A percentile compares a stretch with the other conserved stretches of the same genome.
These are phyloP conservation scores for Chrysochloris asiatica DNA, from an alignment of 2,113 vertebrate species.

Conservation along the genomic window DNA sequence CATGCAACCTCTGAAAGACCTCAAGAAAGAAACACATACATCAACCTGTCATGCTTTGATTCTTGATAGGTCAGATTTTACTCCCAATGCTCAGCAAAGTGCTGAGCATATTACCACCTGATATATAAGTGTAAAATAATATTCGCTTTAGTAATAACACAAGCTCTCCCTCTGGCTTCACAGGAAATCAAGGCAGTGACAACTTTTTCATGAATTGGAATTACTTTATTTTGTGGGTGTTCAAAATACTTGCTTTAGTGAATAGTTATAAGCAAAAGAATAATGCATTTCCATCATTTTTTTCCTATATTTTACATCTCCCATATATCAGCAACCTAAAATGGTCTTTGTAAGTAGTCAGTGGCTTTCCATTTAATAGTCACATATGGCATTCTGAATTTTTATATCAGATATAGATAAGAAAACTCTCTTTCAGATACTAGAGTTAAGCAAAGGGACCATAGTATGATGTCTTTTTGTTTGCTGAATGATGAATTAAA, in stretches of 20 bases:
- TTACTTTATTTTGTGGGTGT: neutral
- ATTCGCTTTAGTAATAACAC: conserved; percentile 45
- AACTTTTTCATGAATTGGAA: conserved; percentile 1
- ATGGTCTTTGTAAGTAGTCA: neutral
- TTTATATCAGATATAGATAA: neutral
- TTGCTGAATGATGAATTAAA: neutral
- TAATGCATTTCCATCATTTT: neutral
- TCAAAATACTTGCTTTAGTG: neutral
- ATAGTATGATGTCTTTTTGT: neutral
- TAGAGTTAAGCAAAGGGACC: neutral
- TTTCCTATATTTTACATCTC: neutral
- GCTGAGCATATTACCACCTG: conserved; percentile 8
- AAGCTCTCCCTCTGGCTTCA: neutral
- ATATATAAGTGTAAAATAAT: conserved; percentile 50
- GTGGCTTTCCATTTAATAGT: neutral
- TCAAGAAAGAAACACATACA: neutral
- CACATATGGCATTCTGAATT: neutral
- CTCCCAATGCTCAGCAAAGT: neutral
- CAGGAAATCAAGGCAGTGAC: neutral
- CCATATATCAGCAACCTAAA: neutral
- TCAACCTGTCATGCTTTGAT: conserved; percentile 33
- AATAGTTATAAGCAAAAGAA: neutral
- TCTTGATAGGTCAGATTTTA: conserved; percentile 21
- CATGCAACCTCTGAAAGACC: conserved; percentile 14
- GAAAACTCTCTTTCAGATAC: neutral